Conservation (phyloP, 2,888 invertebrate species). For the Callimorpha dominula region DNA sequence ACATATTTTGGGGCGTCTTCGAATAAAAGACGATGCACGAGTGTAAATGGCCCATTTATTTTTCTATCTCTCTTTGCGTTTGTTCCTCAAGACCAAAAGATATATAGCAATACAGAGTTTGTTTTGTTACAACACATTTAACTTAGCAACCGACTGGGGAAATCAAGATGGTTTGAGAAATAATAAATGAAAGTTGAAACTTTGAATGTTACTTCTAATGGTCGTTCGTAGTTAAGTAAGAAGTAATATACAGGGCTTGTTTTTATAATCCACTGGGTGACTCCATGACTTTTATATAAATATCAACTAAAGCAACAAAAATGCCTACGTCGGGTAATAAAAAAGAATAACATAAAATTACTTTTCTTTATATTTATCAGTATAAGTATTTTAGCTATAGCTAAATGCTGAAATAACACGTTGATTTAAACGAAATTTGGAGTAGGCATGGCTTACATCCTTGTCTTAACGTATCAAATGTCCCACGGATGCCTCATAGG, state of each 20-base stretch:
- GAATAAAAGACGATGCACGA: constrained; percentile 44
- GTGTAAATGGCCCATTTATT: constrained; percentile 45
- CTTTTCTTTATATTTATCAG: no score
- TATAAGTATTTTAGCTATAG: no score
- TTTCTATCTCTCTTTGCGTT: constrained; percentile 41
- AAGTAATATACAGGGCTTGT: no score
- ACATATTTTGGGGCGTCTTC: constrained; percentile 27
- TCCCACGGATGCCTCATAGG: no score
- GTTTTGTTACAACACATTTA: constrained; percentile 34
- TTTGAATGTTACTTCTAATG: neutral
- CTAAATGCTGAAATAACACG: no score
- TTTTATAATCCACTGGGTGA: neutral
- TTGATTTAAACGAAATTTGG: neutral
- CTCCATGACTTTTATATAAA: neutral
- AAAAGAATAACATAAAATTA: neutral
- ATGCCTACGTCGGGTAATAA: neutral
- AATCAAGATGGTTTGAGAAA: constrained; percentile 21
- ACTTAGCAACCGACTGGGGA: constrained; percentile 26
- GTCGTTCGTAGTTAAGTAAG: no score
- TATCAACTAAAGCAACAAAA: neutral
- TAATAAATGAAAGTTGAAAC: constrained; percentile 6
- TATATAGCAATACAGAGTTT: constrained; percentile 38
- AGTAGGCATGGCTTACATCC: neutral
- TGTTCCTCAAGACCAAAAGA: constrained; percentile 28
- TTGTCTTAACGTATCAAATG: neutral